Base-by-base conservation (phyloP, 2,113 vertebrate species). In the Solea senegalensis region DNA sequence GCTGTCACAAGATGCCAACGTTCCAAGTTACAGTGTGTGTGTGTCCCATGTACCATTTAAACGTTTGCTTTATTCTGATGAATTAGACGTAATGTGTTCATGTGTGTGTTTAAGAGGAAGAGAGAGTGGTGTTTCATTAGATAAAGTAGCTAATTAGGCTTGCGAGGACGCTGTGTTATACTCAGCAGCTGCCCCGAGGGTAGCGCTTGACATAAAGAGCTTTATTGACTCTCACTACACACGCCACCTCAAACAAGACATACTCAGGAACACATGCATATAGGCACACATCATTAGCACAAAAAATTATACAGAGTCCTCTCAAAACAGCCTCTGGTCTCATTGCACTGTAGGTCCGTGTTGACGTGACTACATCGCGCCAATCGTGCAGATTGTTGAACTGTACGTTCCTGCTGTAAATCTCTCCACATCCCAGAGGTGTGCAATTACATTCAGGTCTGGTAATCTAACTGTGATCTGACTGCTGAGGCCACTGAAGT, bases 151-250 rank as follows among this genome's bases (percentile, higher is more conserved):
- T 86, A 80, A 88, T 85, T 86, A 83, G 65, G 51, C 69, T n/a
- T 73, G 54, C 56, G 72, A 71, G 58, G 57, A 80, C 67, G 67
- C 56, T 9, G 41, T 78, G 79, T 83, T 69, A 74, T 53, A 79
- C 51, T 69, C 73, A 78, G 66, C 63, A 71, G 76, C 82, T 79
- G 81, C 72, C 87, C 74, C 52, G 48, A 75, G 74, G 86, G 76
- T 51, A 72, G 54, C 65, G 39, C 26, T 5, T n/a, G 27, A 34
- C 65, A 77, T 61, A 78, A n/a, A 13, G 49, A 82, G 69, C 72
- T 78, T 86, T 85, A 82, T 79, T 84, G 81, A 86, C 76, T 84
- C 69, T 80, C 43, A 68, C 65, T 65, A 70, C 81, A 45, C 76
- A 69, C 59, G 67, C 43, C 1, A 63, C 51, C 60, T 55, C 26